Conservation (phyloP, 2,113 vertebrate genomes). For the Myrmecophaga tridactyla region DNA sequence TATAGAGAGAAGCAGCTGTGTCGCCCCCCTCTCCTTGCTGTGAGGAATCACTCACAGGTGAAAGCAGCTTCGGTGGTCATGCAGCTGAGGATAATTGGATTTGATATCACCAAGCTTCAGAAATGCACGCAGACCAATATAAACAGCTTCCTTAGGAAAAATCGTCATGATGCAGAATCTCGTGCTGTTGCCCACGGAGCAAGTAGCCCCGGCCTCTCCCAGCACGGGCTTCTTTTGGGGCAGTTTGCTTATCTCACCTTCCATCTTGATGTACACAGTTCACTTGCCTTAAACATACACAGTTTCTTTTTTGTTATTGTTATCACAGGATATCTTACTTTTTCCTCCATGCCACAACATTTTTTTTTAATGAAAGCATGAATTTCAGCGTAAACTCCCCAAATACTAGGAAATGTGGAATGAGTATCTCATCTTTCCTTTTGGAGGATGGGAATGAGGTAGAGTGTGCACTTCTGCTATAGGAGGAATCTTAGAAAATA, state of each 20-base stretch:
- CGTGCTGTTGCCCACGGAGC: not conserved
- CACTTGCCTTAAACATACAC: not conserved
- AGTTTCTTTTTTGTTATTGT: not conserved
- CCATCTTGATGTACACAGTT: not conserved
- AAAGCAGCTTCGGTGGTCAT: conserved; percentile 19
- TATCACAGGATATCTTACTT: not conserved
- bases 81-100: conserved; percentile 39
- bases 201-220: not conserved
- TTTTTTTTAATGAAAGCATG: not conserved
- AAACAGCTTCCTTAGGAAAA: not conserved
- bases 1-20: not conserved
- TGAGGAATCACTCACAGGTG: conserved; percentile 14
- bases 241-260: not conserved
- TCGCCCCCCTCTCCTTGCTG: not conserved
- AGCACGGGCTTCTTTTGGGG: not conserved
- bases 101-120: not conserved
- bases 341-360: not conserved
- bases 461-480: not conserved
- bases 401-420: not conserved
- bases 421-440: not conserved
- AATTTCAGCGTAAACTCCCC: not conserved
- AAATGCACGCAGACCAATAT: conserved; percentile 14
- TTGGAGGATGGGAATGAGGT: not conserved
- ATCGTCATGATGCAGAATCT: not conserved
- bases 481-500: not conserved